Evolutionary conservation across 1,140 invertebrate genomes (phyloP).

Genomic region (Drosophila orena): DNA sequence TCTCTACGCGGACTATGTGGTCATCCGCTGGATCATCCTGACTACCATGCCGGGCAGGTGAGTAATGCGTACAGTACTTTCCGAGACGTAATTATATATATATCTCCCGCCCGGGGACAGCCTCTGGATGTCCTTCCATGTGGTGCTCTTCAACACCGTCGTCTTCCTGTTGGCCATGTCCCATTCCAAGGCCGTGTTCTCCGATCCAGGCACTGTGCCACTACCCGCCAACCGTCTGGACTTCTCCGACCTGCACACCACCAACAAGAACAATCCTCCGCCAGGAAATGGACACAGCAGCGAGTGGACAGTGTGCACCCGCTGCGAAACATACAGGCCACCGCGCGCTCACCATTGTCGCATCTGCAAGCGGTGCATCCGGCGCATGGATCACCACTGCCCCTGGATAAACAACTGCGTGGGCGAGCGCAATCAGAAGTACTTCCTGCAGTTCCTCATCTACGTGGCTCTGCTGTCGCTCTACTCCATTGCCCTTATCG

Average conservation of each 20-base stretch:
- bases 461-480: slow-evolving; percentile 89
- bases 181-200: slow-evolving; percentile 93
- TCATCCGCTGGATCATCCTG: slow-evolving; percentile 93
- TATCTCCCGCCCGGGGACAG: slow-evolving; percentile 85
- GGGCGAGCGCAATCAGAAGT: slow-evolving; percentile 97
- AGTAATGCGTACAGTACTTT: slow-evolving; percentile 11
- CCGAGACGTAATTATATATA: no score
- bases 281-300: slow-evolving; percentile 84
- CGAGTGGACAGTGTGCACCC: slow-evolving; percentile 94
- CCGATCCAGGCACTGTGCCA: slow-evolving; percentile 95
- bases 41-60: slow-evolving; percentile 93
- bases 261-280: slow-evolving; percentile 83
- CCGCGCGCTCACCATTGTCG: slow-evolving; percentile 95
- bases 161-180: slow-evolving; percentile 91
- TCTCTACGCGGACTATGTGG: slow-evolving; percentile 96
- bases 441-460: slow-evolving; percentile 96
- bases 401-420: slow-evolving; percentile 97
- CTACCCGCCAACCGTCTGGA: slow-evolving; percentile 92
- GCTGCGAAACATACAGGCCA: slow-evolving; percentile 94
- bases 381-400: slow-evolving; percentile 96
- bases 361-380: slow-evolving; percentile 94
- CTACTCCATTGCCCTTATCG: slow-evolving; percentile 90
- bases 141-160: slow-evolving; percentile 92
- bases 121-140: slow-evolving; percentile 94
- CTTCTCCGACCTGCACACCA: slow-evolving; percentile 93